Conservation (phyloP, 2,113 vertebrate species). For the Burhinus oedicnemus region DNA sequence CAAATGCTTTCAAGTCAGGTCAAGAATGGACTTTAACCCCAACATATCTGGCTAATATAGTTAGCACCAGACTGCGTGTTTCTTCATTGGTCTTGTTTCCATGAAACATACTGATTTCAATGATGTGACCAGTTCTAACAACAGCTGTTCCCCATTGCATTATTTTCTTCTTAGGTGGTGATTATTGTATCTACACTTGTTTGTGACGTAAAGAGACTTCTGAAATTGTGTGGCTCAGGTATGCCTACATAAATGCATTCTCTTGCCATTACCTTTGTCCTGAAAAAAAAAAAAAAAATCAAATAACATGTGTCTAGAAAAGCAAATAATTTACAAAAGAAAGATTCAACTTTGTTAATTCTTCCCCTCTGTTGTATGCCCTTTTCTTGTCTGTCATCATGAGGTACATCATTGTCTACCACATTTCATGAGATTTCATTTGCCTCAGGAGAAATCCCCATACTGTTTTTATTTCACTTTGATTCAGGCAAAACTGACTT, state of each 20-base stretch:
- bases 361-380: background rate
- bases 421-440: background rate
- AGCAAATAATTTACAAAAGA: background rate
- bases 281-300: too few relatives aligned
- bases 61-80: background rate
- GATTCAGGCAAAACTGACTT: background rate
- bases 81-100: background rate
- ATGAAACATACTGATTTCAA: background rate
- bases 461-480: background rate
- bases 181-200: background rate
- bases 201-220: background rate
- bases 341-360: background rate
- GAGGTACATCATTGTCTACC: background rate
- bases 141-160: background rate
- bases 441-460: background rate
- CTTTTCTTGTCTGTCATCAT: background rate
- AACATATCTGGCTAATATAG: background rate
- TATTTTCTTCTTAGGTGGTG: background rate
- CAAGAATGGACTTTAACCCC: background rate
- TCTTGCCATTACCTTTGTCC: background rate
- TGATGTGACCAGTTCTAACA: background rate
- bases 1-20: background rate
- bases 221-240: background rate
- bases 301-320: background rate
- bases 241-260: background rate